Percentiles rank a stretch among this genome's conserved stretches.
These are phyloP conservation scores for Anabas testudineus DNA, from an alignment of 2,797 vertebrate species.

Conservation along the genomic window DNA sequence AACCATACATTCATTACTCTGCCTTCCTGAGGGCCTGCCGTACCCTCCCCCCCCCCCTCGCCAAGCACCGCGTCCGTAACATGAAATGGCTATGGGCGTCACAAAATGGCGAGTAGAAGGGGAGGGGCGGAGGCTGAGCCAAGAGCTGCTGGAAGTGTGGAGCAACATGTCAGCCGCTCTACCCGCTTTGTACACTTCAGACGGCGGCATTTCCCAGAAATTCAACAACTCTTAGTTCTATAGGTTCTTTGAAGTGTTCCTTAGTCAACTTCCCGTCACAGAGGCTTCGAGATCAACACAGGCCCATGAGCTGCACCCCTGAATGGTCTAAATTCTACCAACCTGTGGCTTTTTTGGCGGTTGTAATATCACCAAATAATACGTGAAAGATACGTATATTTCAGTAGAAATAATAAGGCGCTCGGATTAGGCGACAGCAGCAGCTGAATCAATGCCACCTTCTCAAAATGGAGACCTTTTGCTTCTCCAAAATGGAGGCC, in stretches of 20 bases:
- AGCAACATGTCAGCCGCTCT: not conserved
- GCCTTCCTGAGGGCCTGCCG: constrained; percentile 15
- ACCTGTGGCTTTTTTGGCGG: not conserved
- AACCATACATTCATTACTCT: not conserved
- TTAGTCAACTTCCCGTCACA: not conserved
- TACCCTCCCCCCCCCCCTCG: not conserved
- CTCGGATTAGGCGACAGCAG: too few relatives aligned
- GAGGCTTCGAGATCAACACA: too few relatives aligned
- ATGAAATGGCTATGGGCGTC: constrained; percentile 53
- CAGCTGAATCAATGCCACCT: not conserved
- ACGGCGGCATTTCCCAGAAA: not conserved
- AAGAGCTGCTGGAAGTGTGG: constrained; percentile 21
- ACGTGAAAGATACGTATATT: not conserved
- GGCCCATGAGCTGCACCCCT: not conserved
- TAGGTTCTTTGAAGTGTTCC: not conserved
- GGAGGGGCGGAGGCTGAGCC: constrained; percentile 13
- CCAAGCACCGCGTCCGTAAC: constrained; percentile 9
- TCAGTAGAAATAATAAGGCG: not conserved
- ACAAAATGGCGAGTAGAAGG: constrained; percentile 64
- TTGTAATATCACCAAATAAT: not conserved
- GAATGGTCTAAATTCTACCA: too few relatives aligned
- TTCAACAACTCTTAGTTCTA: not conserved
- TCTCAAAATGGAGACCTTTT: constrained; percentile 71
- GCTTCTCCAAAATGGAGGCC: constrained; percentile 81
- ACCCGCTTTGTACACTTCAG: not conserved